Evolutionary conservation across 2,888 invertebrate species (phyloP).

Genomic region (Pterobdella sp.): DNA sequence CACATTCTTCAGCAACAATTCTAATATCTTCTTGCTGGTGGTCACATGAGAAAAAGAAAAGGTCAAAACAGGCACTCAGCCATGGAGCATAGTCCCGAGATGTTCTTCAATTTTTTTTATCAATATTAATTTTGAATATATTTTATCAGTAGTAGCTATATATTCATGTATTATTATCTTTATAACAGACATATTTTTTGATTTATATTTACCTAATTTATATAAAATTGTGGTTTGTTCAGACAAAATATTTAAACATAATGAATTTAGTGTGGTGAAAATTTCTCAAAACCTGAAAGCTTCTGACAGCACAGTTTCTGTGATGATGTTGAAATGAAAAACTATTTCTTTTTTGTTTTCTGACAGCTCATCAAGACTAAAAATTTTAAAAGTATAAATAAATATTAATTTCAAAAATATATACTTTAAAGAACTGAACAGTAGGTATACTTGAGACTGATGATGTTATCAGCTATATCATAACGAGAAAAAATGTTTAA

Average conservation of each 20-base stretch:
- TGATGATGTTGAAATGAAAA: neutral
- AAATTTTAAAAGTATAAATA: neutral
- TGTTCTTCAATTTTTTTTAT: conserved; percentile 40
- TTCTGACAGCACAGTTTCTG: conserved; percentile 1
- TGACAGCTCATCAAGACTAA: neutral
- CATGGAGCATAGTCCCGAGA: conserved; percentile 55
- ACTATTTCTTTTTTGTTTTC: neutral
- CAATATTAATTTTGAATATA: neutral
- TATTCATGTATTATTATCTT: no score
- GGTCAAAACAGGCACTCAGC: conserved; percentile 65
- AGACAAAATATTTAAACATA: no score
- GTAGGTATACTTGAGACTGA: neutral
- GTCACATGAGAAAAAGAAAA: conserved; percentile 62
- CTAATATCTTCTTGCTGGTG: conserved; percentile 70
- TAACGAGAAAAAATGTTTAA: neutral
- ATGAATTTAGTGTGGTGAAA: no score
- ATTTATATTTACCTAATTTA: no score
- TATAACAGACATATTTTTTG: no score
- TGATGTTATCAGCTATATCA: neutral
- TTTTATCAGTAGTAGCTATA: no score
- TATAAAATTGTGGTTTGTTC: no score
- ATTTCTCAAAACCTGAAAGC: no score
- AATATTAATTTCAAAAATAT: neutral
- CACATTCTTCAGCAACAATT: conserved; percentile 71
- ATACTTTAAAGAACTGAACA: neutral